Evolutionary conservation across 1,140 invertebrate species (phyloP).

Genomic region (Halyomorpha halys): DNA sequence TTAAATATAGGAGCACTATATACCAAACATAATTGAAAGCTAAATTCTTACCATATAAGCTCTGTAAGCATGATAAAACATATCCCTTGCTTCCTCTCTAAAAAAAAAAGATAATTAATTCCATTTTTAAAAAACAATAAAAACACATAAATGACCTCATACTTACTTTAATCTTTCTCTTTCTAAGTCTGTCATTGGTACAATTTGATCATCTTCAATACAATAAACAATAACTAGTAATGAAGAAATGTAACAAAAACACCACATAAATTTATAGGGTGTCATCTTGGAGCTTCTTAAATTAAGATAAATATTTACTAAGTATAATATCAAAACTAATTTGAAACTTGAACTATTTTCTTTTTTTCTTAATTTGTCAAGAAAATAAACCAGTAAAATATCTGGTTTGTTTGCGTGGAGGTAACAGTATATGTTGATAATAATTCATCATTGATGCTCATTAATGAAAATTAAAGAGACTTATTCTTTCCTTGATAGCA

Average conservation of each 20-base stretch:
- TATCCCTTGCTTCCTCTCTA: slow-evolving; percentile 77
- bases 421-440: no score
- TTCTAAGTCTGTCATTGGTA: slow-evolving; percentile 48
- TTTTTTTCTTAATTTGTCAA: slow-evolving; percentile 3
- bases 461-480: no score
- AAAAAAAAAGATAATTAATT: slow-evolving; percentile 32
- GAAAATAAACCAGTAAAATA: background rate
- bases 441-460: no score
- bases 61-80: slow-evolving; percentile 97
- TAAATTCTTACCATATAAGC: slow-evolving; percentile 72
- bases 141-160: background rate
- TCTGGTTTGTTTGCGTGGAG: background rate
- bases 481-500: no score
- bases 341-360: no score
- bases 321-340: no score
- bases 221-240: slow-evolving; percentile 9
- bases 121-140: slow-evolving; percentile 9
- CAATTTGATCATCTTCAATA: slow-evolving; percentile 33
- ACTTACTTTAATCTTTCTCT: slow-evolving; percentile 43
- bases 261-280: slow-evolving; percentile 8
- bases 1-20: background rate
- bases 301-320: no score
- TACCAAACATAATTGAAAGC: background rate
- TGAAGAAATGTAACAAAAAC: slow-evolving; percentile 6
- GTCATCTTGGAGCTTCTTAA: slow-evolving; percentile 9